Base-by-base conservation (phyloP, 2,888 invertebrate species). In the Cordilura impudica region DNA sequence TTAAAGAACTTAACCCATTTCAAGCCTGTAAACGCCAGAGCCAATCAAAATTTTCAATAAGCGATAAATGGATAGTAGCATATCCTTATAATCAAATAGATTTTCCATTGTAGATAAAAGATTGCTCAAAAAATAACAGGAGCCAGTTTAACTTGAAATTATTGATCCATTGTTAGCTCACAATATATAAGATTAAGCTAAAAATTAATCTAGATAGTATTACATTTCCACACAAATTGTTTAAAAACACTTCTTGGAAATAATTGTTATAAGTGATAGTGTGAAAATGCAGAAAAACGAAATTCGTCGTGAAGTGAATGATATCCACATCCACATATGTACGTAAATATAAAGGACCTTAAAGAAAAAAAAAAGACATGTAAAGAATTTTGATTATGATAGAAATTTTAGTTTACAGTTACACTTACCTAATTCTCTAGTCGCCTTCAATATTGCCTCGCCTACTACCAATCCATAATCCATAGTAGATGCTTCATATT, bases 391-490 rank as follows among this genome's bases (percentile, higher is more conserved):
- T 43, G 1, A 53, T 31, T 19, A 18, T 8, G 8, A 16, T 16
- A 35, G 26, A 26, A 4, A 4, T 47, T 47, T 8, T 8, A 2
- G 4, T 47, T 4, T 47, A 14, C 8, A 31, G 21, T 51, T 51
- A 1, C 21, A 82, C 82, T 71, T 76, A 87, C 89, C 89, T 29
- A 90, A 78, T 61, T 88, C 86, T 14, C 85, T 84, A 2, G 86
- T 85, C 1, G 87, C 85, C 82, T 89, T 90, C 0, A 90, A 78
- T 12, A 90, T 85, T 0, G 88, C 85, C 70, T 90, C 90, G 0
- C 90, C 90, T 56, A 89, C 84, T 18, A 90, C 86, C 21, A 90
- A 78, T 8, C 90, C 84, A 66, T 85, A 87, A 54, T 90, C 90
- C 10, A 87, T 79, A 1, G 80, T 81, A 2, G 83, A 84, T 0